phyloP scores from a whole-genome alignment of 64 coral and sea anemone species.

The Porites australiensis region DNA sequence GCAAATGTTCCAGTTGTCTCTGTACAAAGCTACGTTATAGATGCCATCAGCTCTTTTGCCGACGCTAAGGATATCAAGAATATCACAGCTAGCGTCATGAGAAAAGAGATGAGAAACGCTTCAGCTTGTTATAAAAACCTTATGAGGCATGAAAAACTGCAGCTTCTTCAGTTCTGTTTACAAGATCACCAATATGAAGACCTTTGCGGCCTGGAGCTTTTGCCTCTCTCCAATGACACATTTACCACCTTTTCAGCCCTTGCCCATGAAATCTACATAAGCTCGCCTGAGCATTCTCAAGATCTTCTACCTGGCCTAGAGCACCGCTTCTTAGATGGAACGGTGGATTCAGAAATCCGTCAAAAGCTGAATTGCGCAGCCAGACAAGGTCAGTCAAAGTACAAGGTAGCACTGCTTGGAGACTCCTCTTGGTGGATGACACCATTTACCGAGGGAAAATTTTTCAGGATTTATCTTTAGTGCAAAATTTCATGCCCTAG shows the following conservation, averaged over 20 bases:
- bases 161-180: slow-evolving; percentile 55
- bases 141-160: slow-evolving; percentile 34
- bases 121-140: slow-evolving; percentile 5
- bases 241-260: background rate
- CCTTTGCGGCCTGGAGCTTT: slow-evolving; percentile 56
- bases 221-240: slow-evolving; percentile 52
- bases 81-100: slow-evolving; percentile 7
- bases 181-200: slow-evolving; percentile 34
- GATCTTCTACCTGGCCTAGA: slow-evolving; percentile 61
- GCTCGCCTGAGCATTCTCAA: slow-evolving; percentile 55
- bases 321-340: slow-evolving; percentile 45
- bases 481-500: too few relatives aligned
- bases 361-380: background rate
- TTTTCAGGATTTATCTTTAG: too few relatives aligned
- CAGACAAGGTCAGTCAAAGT: too few relatives aligned
- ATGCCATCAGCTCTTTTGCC: slow-evolving; percentile 22
- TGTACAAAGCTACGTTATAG: slow-evolving; percentile 61
- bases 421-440: too few relatives aligned
- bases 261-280: slow-evolving; percentile 22
- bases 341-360: background rate
- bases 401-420: too few relatives aligned
- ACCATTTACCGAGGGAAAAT: too few relatives aligned
- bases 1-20: slow-evolving; percentile 59
- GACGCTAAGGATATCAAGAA: background rate
- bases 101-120: slow-evolving; percentile 9